These are phyloP conservation scores for Platysternon megacephalum DNA, from an alignment of 2,113 vertebrate species.

Conservation along the genomic window DNA sequence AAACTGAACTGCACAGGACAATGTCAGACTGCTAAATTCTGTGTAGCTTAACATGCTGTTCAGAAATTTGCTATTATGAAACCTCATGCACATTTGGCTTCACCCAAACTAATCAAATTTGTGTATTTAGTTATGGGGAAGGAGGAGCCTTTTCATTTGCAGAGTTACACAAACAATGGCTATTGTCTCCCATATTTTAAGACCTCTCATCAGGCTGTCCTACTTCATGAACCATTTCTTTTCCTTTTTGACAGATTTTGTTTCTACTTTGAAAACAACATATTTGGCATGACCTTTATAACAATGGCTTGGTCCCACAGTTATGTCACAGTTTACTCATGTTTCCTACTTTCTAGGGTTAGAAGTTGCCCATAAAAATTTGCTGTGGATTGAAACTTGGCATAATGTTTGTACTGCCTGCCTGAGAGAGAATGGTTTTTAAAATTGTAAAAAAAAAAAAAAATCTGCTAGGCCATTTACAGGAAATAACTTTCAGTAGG, in stretches of 20 bases:
- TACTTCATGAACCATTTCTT: background rate
- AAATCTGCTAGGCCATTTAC: background rate
- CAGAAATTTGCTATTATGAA: background rate
- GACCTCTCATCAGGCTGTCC: background rate
- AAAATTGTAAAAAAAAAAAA: background rate
- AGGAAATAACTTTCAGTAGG: background rate
- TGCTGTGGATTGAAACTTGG: constrained; percentile 30
- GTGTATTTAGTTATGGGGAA: background rate
- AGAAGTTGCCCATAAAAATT: background rate
- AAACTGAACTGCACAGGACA: background rate
- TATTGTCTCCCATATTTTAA: background rate
- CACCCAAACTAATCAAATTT: background rate
- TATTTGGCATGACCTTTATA: background rate
- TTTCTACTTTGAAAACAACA: constrained; percentile 8
- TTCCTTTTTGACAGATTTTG: background rate
- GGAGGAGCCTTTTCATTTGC: background rate
- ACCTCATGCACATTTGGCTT: background rate
- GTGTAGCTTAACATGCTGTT: background rate
- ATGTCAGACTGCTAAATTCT: background rate
- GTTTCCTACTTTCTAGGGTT: constrained; percentile 30
- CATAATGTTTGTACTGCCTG: constrained; percentile 15
- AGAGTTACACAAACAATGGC: background rate
- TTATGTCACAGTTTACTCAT: background rate
- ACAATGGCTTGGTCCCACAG: background rate
- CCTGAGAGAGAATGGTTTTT: background rate